These are phyloP conservation scores for Anolis carolinensis DNA, from an alignment of 2,113 vertebrate genomes.

Conservation along the genomic window DNA sequence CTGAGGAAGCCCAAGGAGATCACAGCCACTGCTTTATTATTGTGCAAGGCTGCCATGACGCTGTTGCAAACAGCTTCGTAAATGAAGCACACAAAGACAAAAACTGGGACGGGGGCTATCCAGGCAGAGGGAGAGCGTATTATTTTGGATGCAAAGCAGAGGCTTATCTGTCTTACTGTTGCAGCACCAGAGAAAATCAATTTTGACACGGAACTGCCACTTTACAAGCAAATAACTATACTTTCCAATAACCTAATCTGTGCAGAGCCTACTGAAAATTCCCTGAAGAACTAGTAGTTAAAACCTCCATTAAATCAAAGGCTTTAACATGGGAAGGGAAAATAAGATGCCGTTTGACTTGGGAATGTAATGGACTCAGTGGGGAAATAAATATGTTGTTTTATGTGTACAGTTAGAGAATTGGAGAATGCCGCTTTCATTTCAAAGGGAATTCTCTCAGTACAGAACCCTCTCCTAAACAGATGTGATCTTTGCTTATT, in stretches of 20 bases:
- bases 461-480: constrained; percentile 82
- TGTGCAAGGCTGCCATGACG: background rate
- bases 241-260: constrained; percentile 92
- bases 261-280: constrained; percentile 90
- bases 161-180: constrained; percentile 90
- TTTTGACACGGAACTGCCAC: constrained; percentile 89
- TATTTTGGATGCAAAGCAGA: constrained; percentile 83
- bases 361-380: constrained; percentile 82
- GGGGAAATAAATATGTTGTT: constrained; percentile 82
- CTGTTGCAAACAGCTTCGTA: constrained; percentile 40
- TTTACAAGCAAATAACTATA: constrained; percentile 91
- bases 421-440: constrained; percentile 77
- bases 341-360: constrained; percentile 81
- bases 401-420: constrained; percentile 79
- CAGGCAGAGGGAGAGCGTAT: constrained; percentile 72
- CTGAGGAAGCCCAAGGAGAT: background rate
- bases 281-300: constrained; percentile 88
- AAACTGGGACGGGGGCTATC: constrained; percentile 36
- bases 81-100: constrained; percentile 53
- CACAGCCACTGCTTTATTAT: background rate
- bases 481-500: constrained; percentile 88
- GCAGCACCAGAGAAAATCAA: constrained; percentile 89
- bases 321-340: constrained; percentile 84
- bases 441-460: constrained; percentile 82
- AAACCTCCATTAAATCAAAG: constrained; percentile 91